Evolutionary conservation across 37 sponge, comb jelly and placozoan species (phyloP), one percentile per base, ranked within the genome.

Genomic region (Oscarella lobularis): DNA sequence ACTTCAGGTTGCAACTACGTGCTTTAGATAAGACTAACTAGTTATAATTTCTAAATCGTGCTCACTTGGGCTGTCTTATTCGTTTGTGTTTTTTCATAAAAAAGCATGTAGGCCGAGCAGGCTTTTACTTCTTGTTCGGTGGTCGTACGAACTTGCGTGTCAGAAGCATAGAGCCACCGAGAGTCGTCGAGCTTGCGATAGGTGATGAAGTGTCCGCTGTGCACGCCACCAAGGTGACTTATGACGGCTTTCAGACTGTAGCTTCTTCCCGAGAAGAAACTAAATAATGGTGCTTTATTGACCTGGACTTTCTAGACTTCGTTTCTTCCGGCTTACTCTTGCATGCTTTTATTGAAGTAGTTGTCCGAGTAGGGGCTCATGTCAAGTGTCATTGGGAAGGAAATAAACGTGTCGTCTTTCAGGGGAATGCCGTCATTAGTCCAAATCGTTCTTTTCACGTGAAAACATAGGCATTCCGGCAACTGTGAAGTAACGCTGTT

Each of bases 161-260:
- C 95, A 0, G 90, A 90, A 5, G 86, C 81, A 54, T 77, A 87
- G 9, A 94, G 77, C 95, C 95, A 94, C 4, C 71, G 55, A 0
- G 33, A 55, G 2, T 31, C 3, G 37, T 67, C 78, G 5, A 39
- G 31, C 70, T 39, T 76, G 32, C 95, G 73, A 72, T 94, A 90
- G 0, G 95, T 94, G 55, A 85, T 33, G 65, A 89, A 94, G 54
- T 94, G 95, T 35, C 95, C 95, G 29, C 87, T 87, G 41, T 36
- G 73, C 1, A 81, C 83, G 31, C 85, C 91, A 2, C 95, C 95
- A 2, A 75, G 66, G 65, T 94, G 95, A 9, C 85, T 84, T 2
- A 90, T 48, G 20, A 94, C 86, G 31, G 88, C 80, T 36, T 14
- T 29, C 35, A 93, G 82, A 39, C 39, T 34, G 65, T 92, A 92